phyloP scores from a whole-genome alignment of 2,888 invertebrate species.

The Tenthredo scrophulariae region DNA sequence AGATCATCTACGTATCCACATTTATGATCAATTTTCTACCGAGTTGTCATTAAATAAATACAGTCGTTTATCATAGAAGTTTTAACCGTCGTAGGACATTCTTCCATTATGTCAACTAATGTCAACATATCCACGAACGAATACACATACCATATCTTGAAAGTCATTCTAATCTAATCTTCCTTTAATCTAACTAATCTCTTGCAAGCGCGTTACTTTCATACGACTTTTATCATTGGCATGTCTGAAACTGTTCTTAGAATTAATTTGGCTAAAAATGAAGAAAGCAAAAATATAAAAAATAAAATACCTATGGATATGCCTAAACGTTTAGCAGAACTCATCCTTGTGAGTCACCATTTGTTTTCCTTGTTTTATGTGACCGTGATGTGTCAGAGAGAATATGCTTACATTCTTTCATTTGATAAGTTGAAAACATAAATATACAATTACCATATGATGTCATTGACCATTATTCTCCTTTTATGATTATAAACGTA shows the following conservation, averaged over 20 bases:
- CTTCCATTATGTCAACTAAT: not conserved
- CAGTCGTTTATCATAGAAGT: not conserved
- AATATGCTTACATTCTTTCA: not conserved
- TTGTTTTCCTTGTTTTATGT: not conserved
- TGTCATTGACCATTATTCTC: not conserved
- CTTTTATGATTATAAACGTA: not conserved
- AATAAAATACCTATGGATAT: not conserved
- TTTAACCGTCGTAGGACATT: not conserved
- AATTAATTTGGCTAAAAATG: not conserved
- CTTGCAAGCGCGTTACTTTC: not conserved
- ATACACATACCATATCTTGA: not conserved
- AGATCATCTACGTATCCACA: not conserved
- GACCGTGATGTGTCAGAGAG: not conserved
- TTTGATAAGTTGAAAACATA: not conserved
- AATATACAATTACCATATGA: not conserved
- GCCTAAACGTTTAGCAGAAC: not conserved
- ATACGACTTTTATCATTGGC: not conserved
- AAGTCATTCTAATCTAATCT: slow-evolving; percentile 22
- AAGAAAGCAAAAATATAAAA: not conserved
- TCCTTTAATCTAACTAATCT: not conserved
- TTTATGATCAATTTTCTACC: not conserved
- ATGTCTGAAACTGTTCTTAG: not conserved
- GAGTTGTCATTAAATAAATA: not conserved
- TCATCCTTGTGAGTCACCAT: not conserved
- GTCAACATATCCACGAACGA: not conserved